These are phyloP conservation scores for Dendrocincla fuliginosa DNA, from an alignment of 2,797 vertebrate genomes.

Conservation along the genomic window DNA sequence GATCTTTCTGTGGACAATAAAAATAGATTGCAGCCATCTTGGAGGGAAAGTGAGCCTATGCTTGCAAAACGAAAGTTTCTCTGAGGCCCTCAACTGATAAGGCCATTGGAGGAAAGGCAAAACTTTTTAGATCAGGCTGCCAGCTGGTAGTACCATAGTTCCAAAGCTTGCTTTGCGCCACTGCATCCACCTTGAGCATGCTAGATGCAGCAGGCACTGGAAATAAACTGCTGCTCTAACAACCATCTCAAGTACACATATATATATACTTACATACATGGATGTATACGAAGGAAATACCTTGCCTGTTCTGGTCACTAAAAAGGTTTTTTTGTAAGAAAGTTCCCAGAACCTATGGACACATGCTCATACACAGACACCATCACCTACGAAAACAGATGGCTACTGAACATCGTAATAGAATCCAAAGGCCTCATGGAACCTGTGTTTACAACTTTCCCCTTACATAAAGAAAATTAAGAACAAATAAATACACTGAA, in stretches of 20 bases:
- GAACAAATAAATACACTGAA: not conserved
- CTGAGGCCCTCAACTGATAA: not conserved
- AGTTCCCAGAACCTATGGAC: not conserved
- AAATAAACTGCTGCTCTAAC: not conserved
- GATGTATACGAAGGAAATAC: not conserved
- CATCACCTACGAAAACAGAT: not conserved
- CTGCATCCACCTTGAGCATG: not conserved
- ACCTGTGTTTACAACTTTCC: not conserved
- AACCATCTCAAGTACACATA: not conserved
- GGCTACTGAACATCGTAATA: not conserved
- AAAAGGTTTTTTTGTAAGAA: not conserved
- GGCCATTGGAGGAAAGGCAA: not conserved
- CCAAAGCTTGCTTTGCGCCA: not conserved
- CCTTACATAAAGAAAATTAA: not conserved
- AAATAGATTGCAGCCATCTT: not conserved
- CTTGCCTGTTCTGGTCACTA: not conserved
- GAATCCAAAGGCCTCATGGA: not conserved
- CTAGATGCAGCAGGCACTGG: not conserved
- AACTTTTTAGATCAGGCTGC: not conserved
- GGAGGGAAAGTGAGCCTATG: not conserved
- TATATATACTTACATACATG: rapidly evolving
- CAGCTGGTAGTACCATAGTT: not conserved
- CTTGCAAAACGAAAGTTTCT: not conserved
- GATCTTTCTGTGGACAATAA: not conserved
- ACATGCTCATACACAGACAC: not conserved